A percentile compares a stretch with the other conserved stretches of the same genome.
These are phyloP conservation scores for Hydrozoanthus gracilis DNA, from an alignment of 92 coral and sea anemone species.

Conservation along the genomic window DNA sequence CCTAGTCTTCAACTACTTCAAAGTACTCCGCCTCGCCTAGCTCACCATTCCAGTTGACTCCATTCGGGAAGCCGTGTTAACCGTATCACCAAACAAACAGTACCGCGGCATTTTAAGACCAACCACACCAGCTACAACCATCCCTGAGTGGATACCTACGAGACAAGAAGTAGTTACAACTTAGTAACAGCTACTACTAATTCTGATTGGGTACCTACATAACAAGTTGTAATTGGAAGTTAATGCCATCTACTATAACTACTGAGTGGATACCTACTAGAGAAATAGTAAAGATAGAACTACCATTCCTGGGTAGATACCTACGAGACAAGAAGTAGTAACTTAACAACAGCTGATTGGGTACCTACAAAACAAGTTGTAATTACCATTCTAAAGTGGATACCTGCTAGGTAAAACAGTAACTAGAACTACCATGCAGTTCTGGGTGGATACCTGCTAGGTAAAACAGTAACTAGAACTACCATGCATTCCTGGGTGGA, in stretches of 20 bases:
- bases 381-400: neutral
- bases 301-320: conserved; percentile 41
- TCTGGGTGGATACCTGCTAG: conserved; percentile 31
- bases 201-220: too few species aligned
- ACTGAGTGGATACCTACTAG: neutral
- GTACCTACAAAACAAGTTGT: neutral
- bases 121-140: conserved; percentile 91
- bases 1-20: too few species aligned
- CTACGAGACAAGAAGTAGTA: neutral
- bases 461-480: too few species aligned
- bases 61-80: conserved; percentile 90
- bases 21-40: neutral
- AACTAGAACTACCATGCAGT: neutral
- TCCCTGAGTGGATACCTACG: conserved; percentile 85
- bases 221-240: neutral
- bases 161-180: neutral
- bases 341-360: too few species aligned
- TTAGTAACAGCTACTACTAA: too few species aligned
- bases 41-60: conserved; percentile 86
- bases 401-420: too few species aligned
- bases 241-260: neutral
- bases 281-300: too few species aligned
- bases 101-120: conserved; percentile 93
- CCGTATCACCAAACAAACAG: conserved; percentile 90
- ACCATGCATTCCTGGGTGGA: conserved; percentile 63